Evolutionary conservation across 2,888 invertebrate species (phyloP), one percentile per base, ranked within the genome.

Genomic region (Scaeva pyrastri): DNA sequence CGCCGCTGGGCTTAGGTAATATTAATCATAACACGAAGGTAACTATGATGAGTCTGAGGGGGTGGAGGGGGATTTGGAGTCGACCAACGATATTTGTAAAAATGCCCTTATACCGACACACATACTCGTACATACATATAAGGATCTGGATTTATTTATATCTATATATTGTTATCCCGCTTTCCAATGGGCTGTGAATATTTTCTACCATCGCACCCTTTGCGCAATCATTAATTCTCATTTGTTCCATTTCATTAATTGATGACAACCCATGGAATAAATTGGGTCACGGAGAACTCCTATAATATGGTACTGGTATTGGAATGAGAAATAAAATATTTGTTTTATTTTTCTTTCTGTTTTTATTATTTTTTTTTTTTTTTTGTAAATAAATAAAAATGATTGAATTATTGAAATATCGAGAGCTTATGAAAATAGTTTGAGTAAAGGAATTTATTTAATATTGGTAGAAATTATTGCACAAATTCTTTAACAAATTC

Each of bases 191-290:
- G 31, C 26, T 36, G n/a, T n/a, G 8, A 36, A 68, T 55, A 45
- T 62, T 56, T 21, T 41, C 23, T 21, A 41, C 48, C 7, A 31
- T 31, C 5, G 6, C 16, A 50, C 48, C 19, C 55, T 64, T 23
- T 45, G 45, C 66, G 45, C 58, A 72, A 60, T 75, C 66, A 72
- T 76, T 85, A 85, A 85, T 85, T 56, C 12, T 68, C 68, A 76
- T 80, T 85, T 80, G 80, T 80, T 75, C 55, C 71, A 62, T 74
- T 78, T 74, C 60, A 39, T 75, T 80, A 84, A 75, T 75, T 79
- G 71, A 72, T 72, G 74, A 41, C 62, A 78, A 73, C 48, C 50
- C 56, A 66, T 58, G 68, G n/a, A 23, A 68, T 68, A 68, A 68
- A 39, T 52, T 68, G 21, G 68, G 68, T 21, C 68, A 68, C n/a